These are phyloP conservation scores for Odontomachus brunneus DNA, from an alignment of 1,140 invertebrate genomes.

Conservation along the genomic window DNA sequence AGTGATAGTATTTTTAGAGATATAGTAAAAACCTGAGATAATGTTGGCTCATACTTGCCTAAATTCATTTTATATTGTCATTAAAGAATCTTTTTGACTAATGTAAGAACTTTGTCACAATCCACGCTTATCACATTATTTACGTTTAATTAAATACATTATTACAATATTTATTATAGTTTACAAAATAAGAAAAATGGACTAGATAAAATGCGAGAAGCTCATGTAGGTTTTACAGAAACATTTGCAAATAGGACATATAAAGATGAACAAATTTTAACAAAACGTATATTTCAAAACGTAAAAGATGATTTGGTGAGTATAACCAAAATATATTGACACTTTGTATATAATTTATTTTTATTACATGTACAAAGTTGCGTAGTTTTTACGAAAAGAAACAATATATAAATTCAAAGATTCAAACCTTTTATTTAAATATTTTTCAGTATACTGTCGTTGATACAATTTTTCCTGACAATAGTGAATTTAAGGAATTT, in stretches of 20 bases:
- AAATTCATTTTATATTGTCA: no score
- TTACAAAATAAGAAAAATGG: conserved; percentile 73
- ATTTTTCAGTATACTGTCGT: conserved; percentile 68
- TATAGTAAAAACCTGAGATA: no score
- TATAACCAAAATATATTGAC: conserved; percentile 6
- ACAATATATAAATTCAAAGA: neutral
- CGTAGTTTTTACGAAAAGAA: conserved; percentile 20
- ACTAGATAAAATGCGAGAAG: conserved; percentile 75
- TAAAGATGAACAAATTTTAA: conserved; percentile 54
- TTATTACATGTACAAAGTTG: neutral
- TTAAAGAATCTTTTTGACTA: neutral
- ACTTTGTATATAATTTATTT: neutral
- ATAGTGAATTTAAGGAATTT: conserved; percentile 70
- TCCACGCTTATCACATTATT: neutral
- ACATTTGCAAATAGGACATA: conserved; percentile 64
- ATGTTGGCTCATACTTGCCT: no score
- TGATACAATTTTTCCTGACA: conserved; percentile 72
- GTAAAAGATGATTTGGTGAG: conserved; percentile 79
- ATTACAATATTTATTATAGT: conserved; percentile 64
- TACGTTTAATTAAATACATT: neutral
- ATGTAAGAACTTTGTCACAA: conserved; percentile 17
- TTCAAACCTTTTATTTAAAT: neutral
- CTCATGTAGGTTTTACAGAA: conserved; percentile 58
- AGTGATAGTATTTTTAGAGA: no score
- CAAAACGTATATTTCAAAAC: conserved; percentile 67